Evolutionary conservation across 2,797 vertebrate species (phyloP).

Genomic region (Phrynocephalus guinanensis): DNA sequence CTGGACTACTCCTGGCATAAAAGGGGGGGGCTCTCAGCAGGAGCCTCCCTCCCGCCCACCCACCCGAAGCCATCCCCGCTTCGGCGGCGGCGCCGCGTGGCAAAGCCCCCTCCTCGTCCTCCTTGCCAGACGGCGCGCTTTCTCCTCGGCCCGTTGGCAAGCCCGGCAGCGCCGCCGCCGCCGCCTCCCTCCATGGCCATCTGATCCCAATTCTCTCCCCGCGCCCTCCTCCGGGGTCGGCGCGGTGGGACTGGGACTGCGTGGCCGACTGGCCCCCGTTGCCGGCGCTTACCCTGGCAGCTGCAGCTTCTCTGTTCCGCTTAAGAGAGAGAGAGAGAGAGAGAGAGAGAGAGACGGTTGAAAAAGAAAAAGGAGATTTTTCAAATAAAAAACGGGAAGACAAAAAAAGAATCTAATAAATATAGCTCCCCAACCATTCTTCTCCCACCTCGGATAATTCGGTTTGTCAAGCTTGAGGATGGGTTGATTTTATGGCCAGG

Average conservation of each 20-base stretch:
- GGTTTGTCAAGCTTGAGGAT: too few species aligned
- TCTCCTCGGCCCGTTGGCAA: background rate
- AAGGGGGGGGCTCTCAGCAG: background rate
- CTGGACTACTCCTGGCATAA: background rate
- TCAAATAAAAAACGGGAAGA: too few species aligned
- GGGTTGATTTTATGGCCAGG: too few species aligned
- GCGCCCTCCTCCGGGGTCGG: background rate
- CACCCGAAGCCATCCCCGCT: background rate
- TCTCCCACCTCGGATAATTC: background rate
- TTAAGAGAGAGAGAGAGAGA: too few species aligned
- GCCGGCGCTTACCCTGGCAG: too few species aligned
- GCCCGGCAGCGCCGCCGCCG: background rate
- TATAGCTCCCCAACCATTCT: background rate
- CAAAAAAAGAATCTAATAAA: background rate
- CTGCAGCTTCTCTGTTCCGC: too few species aligned
- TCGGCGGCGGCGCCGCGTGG: constrained; percentile 10
- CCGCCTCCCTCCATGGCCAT: background rate
- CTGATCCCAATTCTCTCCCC: constrained; percentile 1
- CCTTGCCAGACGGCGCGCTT: background rate
- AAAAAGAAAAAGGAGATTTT: too few species aligned
- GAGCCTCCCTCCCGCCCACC: background rate
- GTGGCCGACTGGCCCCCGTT: too few species aligned
- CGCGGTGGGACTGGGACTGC: background rate
- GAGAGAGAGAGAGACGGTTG: too few species aligned
- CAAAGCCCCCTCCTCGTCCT: background rate